Evolutionary conservation across 2,888 invertebrate species (phyloP), one percentile per base, ranked within the genome.

Genomic region (Drosophila testacea): DNA sequence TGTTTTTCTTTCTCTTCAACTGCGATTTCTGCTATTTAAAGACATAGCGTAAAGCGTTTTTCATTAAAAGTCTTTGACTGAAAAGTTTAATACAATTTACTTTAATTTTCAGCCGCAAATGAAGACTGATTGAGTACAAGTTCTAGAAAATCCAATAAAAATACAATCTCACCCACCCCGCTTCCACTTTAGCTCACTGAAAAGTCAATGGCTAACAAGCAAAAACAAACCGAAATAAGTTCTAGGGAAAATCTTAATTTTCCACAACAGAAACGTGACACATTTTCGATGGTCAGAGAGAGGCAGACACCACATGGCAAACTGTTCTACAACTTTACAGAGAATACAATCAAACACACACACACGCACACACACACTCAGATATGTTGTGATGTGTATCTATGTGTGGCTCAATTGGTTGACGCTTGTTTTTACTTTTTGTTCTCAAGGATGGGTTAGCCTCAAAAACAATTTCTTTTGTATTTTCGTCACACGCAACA

Each of bases 211-310:
- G 60, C 70, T 81, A 83, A 85, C 81, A 83, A 85, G 79, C 71
- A 67, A 78, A 72, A 74, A 83, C 67, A 83, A 69, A 64, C 61
- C 60, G 36, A 70, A 81, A 61, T 48, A 74, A 81, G 61, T 79
- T 79, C 50, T n/a, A 55, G 54, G 32, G 38, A 74, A 74, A 79
- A 75, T 86, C 87, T 87, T 82, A 87, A 84, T 87, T 84, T 82
- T 83, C 69, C 54, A 64, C 82, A 78, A 75, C 68, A 66, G 74
- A 69, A 70, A 84, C 87, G 87, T 84, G 87, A 84, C 87, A 87
- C 73, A 84, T 81, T 84, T 77, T 73, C 56, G 74, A 51, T 73
- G 77, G 74, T 51, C 69, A 72, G 16, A 16, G 65, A 56, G 46
- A 22, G 42, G 9, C 34, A 54, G 28, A 11, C 69, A 46, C 16